Evolutionary conservation across 1,140 invertebrate species (phyloP).

Genomic region (Diachasmimorpha longicaudata): DNA sequence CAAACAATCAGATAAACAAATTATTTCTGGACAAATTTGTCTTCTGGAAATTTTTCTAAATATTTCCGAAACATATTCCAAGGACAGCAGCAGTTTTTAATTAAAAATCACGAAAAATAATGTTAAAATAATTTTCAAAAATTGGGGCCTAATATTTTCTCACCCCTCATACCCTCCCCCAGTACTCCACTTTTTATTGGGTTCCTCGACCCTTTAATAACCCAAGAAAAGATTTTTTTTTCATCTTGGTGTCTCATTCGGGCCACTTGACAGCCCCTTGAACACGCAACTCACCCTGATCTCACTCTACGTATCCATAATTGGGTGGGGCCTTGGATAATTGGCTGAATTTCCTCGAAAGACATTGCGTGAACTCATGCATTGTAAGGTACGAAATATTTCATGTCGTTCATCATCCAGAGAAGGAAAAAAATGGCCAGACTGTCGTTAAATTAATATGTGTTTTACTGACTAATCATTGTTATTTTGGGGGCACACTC

Average conservation of each 20-base stretch:
- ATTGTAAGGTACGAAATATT: not conserved
- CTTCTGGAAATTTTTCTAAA: no score
- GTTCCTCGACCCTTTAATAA: not conserved
- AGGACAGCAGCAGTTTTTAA: no score
- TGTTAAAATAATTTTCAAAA: no score
- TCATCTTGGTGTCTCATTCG: not conserved
- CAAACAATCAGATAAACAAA: no score
- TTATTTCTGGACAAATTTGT: no score
- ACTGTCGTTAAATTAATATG: not conserved
- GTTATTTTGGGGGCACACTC: constrained; percentile 32
- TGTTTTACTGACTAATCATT: not conserved
- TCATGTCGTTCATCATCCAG: not conserved
- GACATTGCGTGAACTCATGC: constrained; percentile 18
- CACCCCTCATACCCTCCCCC: not conserved
- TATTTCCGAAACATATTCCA: no score
- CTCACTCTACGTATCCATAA: not conserved
- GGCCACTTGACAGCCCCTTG: not conserved
- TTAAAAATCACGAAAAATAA: no score
- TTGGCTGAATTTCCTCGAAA: constrained; percentile 20
- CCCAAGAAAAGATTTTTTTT: not conserved
- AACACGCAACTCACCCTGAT: constrained; percentile 24
- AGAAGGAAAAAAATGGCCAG: not conserved
- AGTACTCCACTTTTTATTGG: not conserved
- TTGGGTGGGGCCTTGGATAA: constrained; percentile 18
- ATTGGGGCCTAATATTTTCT: no score